These are phyloP conservation scores for Eupelmus urozonus DNA, from an alignment of 2,888 invertebrate species.

Conservation along the genomic window DNA sequence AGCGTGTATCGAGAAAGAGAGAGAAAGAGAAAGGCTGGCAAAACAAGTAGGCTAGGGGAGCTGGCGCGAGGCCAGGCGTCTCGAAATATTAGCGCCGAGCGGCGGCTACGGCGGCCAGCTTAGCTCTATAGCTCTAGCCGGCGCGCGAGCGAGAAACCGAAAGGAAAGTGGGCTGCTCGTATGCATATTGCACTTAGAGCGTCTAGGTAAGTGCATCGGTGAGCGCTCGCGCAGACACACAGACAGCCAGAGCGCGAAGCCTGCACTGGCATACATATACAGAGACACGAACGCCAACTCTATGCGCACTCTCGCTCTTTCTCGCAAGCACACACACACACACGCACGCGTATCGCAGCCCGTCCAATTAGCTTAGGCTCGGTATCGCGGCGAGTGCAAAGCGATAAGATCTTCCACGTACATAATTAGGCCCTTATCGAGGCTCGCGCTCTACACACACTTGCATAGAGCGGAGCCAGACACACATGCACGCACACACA, in stretches of 20 bases:
- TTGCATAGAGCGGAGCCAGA: constrained; percentile 51
- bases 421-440: constrained; percentile 73
- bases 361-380: constrained; percentile 72
- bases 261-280: no score
- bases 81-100: constrained; percentile 25
- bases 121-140: no score
- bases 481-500: neutral
- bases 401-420: constrained; percentile 65
- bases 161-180: constrained; percentile 37
- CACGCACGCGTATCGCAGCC: constrained; percentile 59
- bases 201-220: neutral
- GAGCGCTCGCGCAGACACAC: neutral
- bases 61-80: constrained; percentile 35
- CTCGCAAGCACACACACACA: neutral
- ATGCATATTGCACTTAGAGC: constrained; percentile 9
- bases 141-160: constrained; percentile 17
- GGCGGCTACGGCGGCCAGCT: neutral
- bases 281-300: neutral
- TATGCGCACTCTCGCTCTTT: neutral
- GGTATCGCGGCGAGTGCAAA: constrained; percentile 66
- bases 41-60: constrained; percentile 22
- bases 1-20: neutral
- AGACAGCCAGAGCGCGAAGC: no score
- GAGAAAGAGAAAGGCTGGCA: constrained; percentile 25
- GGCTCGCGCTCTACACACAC: constrained; percentile 20